phyloP scores from a whole-genome alignment of 2,113 vertebrate genomes.

The Nestor notabilis region DNA sequence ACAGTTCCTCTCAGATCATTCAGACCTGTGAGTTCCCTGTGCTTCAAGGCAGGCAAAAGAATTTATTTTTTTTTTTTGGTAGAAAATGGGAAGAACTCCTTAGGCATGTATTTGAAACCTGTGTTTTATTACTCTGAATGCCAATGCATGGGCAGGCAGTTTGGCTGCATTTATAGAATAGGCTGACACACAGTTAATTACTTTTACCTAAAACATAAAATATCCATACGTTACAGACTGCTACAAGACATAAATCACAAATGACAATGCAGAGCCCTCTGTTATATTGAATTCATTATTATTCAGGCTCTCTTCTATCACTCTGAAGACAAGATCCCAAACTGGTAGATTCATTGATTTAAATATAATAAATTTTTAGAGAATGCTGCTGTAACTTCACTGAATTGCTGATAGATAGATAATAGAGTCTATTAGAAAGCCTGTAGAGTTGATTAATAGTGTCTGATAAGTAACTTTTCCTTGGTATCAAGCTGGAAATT shows the following conservation, averaged over 20 bases:
- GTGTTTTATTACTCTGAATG: background rate
- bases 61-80: background rate
- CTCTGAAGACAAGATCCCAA: background rate
- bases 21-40: background rate
- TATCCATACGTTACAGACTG: background rate
- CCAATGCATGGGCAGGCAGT: background rate
- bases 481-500: conserved; percentile 45
- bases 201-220: conserved; percentile 4
- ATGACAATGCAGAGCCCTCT: background rate
- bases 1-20: background rate
- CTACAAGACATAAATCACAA: background rate
- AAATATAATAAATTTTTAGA: background rate
- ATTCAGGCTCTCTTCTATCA: background rate
- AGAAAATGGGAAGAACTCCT: background rate
- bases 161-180: background rate
- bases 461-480: conserved; percentile 58
- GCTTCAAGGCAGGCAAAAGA: background rate
- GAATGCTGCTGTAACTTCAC: background rate
- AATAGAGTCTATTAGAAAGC: conserved; percentile 31
- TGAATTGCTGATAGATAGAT: conserved; percentile 34
- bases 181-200: background rate
- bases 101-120: background rate
- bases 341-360: background rate
- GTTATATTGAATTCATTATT: background rate
- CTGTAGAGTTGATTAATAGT: conserved; percentile 45